phyloP scores from a whole-genome alignment of 2,113 vertebrate genomes.

The Zosterops japonicus region DNA sequence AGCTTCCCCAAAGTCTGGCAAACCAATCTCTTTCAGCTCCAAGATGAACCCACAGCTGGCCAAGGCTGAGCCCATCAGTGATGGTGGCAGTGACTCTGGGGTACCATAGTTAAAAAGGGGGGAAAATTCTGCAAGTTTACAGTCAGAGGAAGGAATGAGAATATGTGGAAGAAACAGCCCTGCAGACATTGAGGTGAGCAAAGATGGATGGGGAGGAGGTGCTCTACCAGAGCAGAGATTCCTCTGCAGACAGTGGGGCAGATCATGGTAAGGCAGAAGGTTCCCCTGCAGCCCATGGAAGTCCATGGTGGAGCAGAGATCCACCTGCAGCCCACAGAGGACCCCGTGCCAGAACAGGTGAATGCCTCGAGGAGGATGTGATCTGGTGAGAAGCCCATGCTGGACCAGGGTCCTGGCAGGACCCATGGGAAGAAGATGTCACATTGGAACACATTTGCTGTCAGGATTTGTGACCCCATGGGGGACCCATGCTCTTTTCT shows the following conservation, averaged over 20 bases:
- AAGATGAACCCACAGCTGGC: not conserved
- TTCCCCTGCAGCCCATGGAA: not conserved
- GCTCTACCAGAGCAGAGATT: not conserved
- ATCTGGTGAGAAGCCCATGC: not conserved
- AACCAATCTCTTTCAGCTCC: not conserved
- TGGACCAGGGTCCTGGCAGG: not conserved
- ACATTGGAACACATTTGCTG: not conserved
- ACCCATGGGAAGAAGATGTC: not conserved
- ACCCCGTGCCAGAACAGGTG: accelerated
- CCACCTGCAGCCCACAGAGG: not conserved
- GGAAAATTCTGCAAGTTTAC: not conserved
- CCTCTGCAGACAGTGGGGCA: not conserved
- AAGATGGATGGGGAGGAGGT: not conserved
- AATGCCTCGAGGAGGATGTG: not conserved
- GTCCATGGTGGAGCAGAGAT: not conserved
- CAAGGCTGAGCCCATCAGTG: accelerated
- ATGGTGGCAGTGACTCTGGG: not conserved
- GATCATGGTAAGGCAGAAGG: not conserved
- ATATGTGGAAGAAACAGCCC: not conserved
- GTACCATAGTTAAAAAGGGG: accelerated
- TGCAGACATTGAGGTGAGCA: not conserved
- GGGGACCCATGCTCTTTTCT: not conserved
- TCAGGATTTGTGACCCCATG: not conserved
- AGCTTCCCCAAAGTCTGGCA: not conserved
- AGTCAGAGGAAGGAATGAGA: not conserved